Evolutionary conservation across 2,797 vertebrate genomes (phyloP).

Genomic region (Pseudotriccus pelzelni): DNA sequence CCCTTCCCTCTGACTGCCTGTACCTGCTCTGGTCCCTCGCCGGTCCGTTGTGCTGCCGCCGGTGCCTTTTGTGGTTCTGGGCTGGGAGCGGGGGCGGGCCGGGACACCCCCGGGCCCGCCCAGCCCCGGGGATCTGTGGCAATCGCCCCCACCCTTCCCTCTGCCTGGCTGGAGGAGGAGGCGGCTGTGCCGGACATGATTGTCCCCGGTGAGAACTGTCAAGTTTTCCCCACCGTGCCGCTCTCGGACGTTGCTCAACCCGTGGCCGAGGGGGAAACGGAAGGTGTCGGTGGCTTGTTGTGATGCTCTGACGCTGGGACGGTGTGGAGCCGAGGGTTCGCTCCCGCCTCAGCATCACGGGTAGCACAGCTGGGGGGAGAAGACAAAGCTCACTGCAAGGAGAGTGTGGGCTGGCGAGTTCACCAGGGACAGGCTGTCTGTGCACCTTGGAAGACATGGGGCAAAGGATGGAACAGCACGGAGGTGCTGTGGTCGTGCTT

Average conservation of each 20-base stretch:
- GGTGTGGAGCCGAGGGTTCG: neutral
- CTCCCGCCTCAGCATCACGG: neutral
- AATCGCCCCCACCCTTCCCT: neutral
- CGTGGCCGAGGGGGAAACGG: neutral
- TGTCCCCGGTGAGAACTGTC: neutral
- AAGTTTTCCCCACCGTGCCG: neutral
- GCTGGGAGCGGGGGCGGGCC: neutral
- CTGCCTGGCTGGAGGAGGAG: neutral
- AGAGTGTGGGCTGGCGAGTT: too few relatives aligned
- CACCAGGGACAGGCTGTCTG: neutral
- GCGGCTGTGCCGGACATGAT: neutral
- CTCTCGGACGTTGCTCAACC: neutral
- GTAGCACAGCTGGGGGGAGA: too few relatives aligned
- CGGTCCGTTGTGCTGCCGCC: neutral
- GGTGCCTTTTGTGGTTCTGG: neutral
- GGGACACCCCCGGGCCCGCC: neutral
- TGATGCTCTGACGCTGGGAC: neutral
- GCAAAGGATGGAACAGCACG: neutral
- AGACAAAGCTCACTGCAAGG: neutral
- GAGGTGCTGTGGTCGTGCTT: neutral
- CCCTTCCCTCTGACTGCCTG: neutral
- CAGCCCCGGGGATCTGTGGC: neutral
- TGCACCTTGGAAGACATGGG: too few relatives aligned
- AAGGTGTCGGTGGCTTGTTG: neutral
- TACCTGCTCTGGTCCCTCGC: neutral